These are phyloP conservation scores for Merluccius polli DNA, from an alignment of 2,797 vertebrate genomes.

Conservation along the genomic window DNA sequence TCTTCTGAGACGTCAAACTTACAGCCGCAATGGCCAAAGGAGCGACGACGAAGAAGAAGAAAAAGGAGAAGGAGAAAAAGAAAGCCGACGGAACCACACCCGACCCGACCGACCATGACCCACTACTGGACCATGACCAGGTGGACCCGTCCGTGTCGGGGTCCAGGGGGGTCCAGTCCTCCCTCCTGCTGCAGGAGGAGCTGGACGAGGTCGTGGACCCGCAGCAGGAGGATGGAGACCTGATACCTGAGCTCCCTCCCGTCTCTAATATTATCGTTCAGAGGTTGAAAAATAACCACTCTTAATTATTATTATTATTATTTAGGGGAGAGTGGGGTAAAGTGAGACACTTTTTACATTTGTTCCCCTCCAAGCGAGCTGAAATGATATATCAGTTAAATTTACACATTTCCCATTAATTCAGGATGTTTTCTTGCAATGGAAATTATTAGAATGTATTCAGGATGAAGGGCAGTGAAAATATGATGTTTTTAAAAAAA, in stretches of 20 bases:
- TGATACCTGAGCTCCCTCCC: constrained; percentile 44
- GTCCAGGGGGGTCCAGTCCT: background rate
- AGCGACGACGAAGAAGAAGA: constrained; percentile 14
- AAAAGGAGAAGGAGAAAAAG: background rate
- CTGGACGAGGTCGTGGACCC: no score
- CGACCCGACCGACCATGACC: background rate
- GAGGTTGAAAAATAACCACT: constrained; percentile 64
- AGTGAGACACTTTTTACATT: no score
- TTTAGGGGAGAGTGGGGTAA: no score
- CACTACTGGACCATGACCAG: background rate
- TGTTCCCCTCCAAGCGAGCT: no score
- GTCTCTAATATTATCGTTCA: constrained; percentile 67
- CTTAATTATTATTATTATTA: no score
- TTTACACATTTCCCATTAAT: no score
- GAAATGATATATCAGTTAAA: background rate
- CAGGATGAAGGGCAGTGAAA: no score
- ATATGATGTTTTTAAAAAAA: no score
- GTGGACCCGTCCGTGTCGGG: background rate
- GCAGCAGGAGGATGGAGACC: background rate
- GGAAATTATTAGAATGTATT: no score
- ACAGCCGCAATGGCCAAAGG: constrained; percentile 22
- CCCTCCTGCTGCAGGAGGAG: background rate
- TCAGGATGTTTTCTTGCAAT: no score
- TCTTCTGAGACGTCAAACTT: rapidly evolving
- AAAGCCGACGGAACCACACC: background rate